Evolutionary conservation across 2,797 vertebrate species (phyloP), one percentile per base, ranked within the genome.

Genomic region (Leptodactylus fallax): DNA sequence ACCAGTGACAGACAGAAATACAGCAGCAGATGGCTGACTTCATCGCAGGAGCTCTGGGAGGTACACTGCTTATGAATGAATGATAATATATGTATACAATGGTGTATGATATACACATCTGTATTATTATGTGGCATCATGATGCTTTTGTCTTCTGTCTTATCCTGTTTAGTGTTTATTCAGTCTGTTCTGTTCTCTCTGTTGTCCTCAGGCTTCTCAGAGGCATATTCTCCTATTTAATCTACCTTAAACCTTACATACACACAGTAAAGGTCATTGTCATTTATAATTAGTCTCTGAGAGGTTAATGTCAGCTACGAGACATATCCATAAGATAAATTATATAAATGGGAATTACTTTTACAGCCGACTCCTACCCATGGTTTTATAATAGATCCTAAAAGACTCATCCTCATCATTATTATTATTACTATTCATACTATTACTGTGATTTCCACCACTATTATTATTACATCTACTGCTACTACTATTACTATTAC

Each of bases 31-130:
- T 93, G 45, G 91, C 91, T 17, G 94, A 94, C 91, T 94, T 94
- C 83, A 80, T 93, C 36, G 94, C 93, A 58, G 94, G 94, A 27
- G 94, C 93, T 23, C 87, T 93, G 79, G 94, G 93, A 93, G 94
- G 94, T 94, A 91, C 56, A 45, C 5, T 67, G 85, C 53, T 13
- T 76, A 25, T 21, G 27, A 45, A 71, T 47, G 17, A 47, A 72
- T 72, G 8, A 51, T 6, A 49, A 47, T n/a, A 51, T n/a, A 11
- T 10, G 16, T 27, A 19, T 47, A 8, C 8, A 47, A 21, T n/a
- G 45, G 3, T 21, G 47, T 74, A 49, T 74, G 21, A 21, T 74
- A 10, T 1, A 6, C 69, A 10, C 36, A 9, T 21, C 12, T 36
- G 6, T 7, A 10, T n/a, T 25, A 67, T 67, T 14, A 23, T 23